Conservation (phyloP, 1,140 invertebrate species). For the Ceratina calcarata region DNA sequence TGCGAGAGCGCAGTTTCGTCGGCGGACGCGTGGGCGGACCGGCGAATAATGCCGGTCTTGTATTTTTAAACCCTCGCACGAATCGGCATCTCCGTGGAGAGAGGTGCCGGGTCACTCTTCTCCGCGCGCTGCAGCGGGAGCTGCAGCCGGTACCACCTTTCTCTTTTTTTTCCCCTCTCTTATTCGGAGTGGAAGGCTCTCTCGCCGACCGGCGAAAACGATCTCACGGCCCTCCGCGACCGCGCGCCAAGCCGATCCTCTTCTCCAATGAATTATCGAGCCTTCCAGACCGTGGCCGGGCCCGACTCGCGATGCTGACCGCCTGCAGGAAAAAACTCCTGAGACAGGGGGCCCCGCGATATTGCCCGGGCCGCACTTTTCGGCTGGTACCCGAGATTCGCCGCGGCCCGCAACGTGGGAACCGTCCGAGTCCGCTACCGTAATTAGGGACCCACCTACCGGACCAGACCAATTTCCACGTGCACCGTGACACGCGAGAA, state of each 20-base stretch:
- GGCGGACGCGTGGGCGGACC: slow-evolving; percentile 68
- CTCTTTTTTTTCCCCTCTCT: slow-evolving; percentile 56
- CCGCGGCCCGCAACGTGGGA: slow-evolving; percentile 31
- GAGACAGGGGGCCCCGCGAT: slow-evolving; percentile 34
- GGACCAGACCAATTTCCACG: slow-evolving; percentile 3
- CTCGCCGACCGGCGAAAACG: slow-evolving; percentile 58
- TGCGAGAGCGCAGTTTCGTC: slow-evolving; percentile 62
- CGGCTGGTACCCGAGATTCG: slow-evolving; percentile 34
- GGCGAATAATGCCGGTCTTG: slow-evolving; percentile 66
- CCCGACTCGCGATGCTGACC: slow-evolving; percentile 16
- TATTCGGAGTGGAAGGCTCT: slow-evolving; percentile 33
- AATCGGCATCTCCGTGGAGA: slow-evolving; percentile 37
- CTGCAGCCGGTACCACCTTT: slow-evolving; percentile 44
- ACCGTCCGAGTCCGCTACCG: slow-evolving; percentile 22
- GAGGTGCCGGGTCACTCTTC: slow-evolving; percentile 51
- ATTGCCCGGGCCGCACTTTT: slow-evolving; percentile 39
- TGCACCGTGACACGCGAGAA: slow-evolving; percentile 2
- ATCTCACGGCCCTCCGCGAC: slow-evolving; percentile 56
- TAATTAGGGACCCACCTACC: slow-evolving; percentile 18
- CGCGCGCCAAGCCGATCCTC: slow-evolving; percentile 40
- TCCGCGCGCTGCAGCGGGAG: slow-evolving; percentile 28
- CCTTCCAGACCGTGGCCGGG: slow-evolving; percentile 49
- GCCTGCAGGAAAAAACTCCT: slow-evolving; percentile 44
- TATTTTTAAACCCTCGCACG: slow-evolving; percentile 68
- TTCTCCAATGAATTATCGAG: slow-evolving; percentile 65